phyloP scores from a whole-genome alignment of 2,797 vertebrate genomes.

The Sebastes itinus region DNA sequence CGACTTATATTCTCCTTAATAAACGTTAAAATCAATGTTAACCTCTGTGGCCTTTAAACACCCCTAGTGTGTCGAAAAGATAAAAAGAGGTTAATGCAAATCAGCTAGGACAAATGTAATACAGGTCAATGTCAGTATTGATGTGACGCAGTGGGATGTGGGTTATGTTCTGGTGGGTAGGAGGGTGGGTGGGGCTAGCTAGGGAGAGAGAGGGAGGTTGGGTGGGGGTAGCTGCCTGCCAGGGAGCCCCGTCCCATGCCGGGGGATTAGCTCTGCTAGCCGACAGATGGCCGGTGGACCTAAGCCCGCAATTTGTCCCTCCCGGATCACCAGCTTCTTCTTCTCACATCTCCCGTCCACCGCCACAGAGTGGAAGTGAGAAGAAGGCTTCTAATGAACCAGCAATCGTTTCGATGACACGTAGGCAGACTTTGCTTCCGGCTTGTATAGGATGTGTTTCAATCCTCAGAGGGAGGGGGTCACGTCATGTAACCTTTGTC shows the following conservation, averaged over 20 bases:
- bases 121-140: conserved; percentile 64
- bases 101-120: conserved; percentile 44
- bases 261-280: conserved; percentile 73
- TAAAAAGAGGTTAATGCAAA: conserved; percentile 61
- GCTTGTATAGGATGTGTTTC: background rate
- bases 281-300: conserved; percentile 75
- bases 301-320: conserved; percentile 73
- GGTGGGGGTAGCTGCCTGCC: conserved; percentile 31
- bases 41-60: conserved; percentile 32
- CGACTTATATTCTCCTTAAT: background rate
- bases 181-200: conserved; percentile 30
- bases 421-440: background rate
- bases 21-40: conserved; percentile 33
- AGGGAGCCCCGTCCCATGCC: conserved; percentile 52
- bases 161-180: conserved; percentile 42
- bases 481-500: background rate
- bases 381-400: conserved; percentile 20
- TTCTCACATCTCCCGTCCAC: conserved; percentile 30
- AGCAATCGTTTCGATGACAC: background rate
- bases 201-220: conserved; percentile 1
- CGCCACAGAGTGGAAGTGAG: conserved; percentile 28
- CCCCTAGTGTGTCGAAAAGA: conserved; percentile 34
- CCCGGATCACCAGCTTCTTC: conserved; percentile 55
- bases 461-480: background rate
- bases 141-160: conserved; percentile 44